These are phyloP conservation scores for Dicerorhinus sumatrensis DNA, from an alignment of 2,113 vertebrate genomes.

Conservation along the genomic window DNA sequence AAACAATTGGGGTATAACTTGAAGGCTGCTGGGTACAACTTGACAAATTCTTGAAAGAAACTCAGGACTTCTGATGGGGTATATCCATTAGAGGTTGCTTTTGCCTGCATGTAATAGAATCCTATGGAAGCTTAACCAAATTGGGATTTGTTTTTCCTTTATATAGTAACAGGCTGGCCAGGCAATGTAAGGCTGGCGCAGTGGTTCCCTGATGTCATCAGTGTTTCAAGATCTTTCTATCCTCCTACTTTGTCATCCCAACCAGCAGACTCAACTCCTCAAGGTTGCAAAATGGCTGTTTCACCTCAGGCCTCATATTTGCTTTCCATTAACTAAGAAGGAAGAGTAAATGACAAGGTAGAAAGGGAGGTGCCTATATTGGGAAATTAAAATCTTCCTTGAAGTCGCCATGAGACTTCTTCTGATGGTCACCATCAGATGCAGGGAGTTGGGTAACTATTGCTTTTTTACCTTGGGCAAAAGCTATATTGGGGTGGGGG, in stretches of 20 bases:
- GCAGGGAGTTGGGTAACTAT: background rate
- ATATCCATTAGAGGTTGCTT: background rate
- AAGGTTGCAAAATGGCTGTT: background rate
- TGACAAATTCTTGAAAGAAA: constrained; percentile 12
- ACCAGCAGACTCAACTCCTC: background rate
- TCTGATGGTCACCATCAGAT: background rate
- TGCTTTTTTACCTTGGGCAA: background rate
- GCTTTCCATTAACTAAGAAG: background rate
- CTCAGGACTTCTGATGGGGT: background rate
- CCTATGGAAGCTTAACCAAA: background rate
- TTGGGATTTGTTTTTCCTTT: constrained; percentile 11
- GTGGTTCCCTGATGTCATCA: background rate
- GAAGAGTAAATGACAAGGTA: background rate
- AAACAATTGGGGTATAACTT: background rate
- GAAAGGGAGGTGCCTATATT: background rate
- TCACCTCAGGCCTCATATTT: background rate
- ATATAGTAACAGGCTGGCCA: background rate
- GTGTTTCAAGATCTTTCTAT: background rate
- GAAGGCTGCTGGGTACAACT: background rate
- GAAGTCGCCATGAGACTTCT: background rate
- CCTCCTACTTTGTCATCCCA: background rate
- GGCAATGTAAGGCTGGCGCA: background rate
- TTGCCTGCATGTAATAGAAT: background rate
- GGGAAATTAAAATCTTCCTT: background rate
- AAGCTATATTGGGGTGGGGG: background rate